Base-by-base conservation (phyloP, 2,113 vertebrate species). In the Leptobrachium leishanense region DNA sequence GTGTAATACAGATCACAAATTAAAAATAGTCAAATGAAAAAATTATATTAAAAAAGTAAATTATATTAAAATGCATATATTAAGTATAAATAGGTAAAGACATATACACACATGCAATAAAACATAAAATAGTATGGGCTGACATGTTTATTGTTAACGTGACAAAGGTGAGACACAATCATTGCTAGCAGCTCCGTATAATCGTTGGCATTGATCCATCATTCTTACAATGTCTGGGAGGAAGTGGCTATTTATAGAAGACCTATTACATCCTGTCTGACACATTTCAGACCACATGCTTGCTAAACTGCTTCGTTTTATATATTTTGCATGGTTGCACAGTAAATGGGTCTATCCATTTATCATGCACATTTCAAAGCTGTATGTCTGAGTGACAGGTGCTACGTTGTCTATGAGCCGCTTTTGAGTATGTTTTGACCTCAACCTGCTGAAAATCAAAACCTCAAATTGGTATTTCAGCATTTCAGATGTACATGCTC, bases 241-340 rank as follows among this genome's bases (percentile, higher is more conserved):
- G 83, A 85, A 89, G 85, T 82, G 84, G 88, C 88, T 87, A 88
- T 84, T 83, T 77, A 81, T 68, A 82, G 86, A 80, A 73, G 76
- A 84, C 81, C 77, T 43, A 62, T 83, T 79, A 57, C 82, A 82
- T 83, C 84, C 86, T 83, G 80, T 79, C 74, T 75, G 85, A 84
- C 83, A 82, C 82, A 76, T 85, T 64, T 79, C 6, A 82, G 85
- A 84, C 85, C 85, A 65, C 82, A 76, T 71, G 75, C 82, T 82
- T 87, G 72, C 1, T 0, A 80, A 79, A 76, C 82, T 84, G 54
- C 44, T 75, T 71, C 75, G 82, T 86, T 83, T 85, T 83, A 43
- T 83, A 84, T 82, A 83, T 68, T 31, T 31, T 82, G 89, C 86
- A 86, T 84, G 86, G 86, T 85, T 77, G 82, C 76, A 85, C 84